Evolutionary conservation across 2,888 invertebrate genomes (phyloP), one percentile per base, ranked within the genome.

Genomic region (Drosophila mimica): DNA sequence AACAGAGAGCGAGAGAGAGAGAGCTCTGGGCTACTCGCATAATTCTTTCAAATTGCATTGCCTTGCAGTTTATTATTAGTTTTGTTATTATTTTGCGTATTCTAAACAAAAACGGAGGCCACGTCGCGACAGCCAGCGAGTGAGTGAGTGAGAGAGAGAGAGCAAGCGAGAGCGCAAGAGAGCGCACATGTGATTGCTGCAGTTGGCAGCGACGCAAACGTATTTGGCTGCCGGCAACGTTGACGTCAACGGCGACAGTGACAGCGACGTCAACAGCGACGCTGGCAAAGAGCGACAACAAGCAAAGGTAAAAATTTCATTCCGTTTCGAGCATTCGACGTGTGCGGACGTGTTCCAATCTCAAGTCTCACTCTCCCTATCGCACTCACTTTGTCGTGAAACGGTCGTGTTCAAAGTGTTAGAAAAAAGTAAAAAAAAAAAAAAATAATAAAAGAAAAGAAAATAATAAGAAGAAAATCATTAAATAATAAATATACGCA

Each of bases 51-150:
- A 87, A 84, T 80, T 83, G 84, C 83, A 83, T 87, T 85, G 79
- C 83, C 82, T 77, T 81, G 81, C 78, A 79, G 79, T 85, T 86
- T 85, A 90, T 91, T 91, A 91, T 91, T 91, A 90, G 86, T 91
- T 91, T 89, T 91, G 91, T 91, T 91, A 91, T 91, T 91, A 91
- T 91, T 91, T 91, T 86, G 75, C 91, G 89, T 89, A 91, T 91
- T 91, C 91, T 91, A 91, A 91, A 91, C 91, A 91, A 91, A 86
- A 84, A 82, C 73, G 74, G 74, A 76, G 66, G 56, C 73, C 72
- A 63, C 64, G 69, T 62, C 67, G 54, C 67, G 54, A 46, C 54
- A 52, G 31, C 20, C 13, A 56, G 53, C 25, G n/a, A 56, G 61
- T 69, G 64, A 43, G 25, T 25, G 25, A 3, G 25, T 2, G 61